These are phyloP conservation scores for Heterotilapia buettikoferi DNA, from an alignment of 2,113 vertebrate genomes.

Conservation along the genomic window DNA sequence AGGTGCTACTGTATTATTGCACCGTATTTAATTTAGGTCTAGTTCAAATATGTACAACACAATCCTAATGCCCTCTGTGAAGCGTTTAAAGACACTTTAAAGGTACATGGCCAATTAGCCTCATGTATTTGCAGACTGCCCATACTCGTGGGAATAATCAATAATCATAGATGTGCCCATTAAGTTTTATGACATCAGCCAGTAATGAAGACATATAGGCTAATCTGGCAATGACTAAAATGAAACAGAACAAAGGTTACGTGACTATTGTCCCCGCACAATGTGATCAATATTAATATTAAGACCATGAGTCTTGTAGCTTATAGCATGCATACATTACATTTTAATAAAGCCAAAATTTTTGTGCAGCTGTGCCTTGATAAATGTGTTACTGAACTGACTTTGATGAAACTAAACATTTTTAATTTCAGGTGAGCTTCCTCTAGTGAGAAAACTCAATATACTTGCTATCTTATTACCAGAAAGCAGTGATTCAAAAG, in stretches of 20 bases:
- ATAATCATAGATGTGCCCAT: neutral
- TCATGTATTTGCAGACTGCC: neutral
- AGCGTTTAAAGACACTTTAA: neutral
- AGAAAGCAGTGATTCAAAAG: neutral
- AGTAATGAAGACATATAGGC: constrained; percentile 22
- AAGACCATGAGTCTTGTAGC: neutral
- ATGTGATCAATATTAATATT: constrained; percentile 9
- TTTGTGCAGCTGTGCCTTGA: neutral
- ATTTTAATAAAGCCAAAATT: neutral
- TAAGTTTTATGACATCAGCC: neutral
- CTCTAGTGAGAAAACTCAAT: neutral
- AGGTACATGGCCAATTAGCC: neutral
- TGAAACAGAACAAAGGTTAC: constrained; percentile 9
- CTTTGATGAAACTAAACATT: neutral
- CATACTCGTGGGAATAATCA: neutral
- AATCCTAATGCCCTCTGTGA: neutral
- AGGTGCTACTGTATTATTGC: neutral
- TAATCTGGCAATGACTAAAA: neutral
- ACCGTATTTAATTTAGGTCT: neutral
- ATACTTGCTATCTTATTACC: neutral
- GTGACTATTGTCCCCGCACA: neutral
- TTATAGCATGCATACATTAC: neutral
- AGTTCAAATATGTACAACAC: neutral
- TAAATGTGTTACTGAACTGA: neutral
- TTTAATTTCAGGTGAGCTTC: neutral